Evolutionary conservation across 1,140 invertebrate genomes (phyloP), one percentile per base, ranked within the genome.

Genomic region (Eumaeus atala): DNA sequence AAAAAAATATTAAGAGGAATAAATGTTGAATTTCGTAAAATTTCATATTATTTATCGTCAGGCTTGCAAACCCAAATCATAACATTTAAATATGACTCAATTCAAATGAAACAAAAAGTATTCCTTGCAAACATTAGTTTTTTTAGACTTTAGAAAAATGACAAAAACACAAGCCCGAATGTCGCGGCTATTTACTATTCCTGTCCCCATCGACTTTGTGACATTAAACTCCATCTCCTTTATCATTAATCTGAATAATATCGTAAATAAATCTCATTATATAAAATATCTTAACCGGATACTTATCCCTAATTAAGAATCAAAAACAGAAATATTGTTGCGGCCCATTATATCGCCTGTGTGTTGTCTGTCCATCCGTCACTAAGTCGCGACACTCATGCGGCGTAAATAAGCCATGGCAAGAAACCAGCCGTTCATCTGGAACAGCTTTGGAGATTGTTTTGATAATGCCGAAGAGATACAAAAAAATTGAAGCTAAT

Each of bases 281-380:
- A 10, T n/a, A 50, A 50, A 50, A 50, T 6, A 6, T 28, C 21
- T 16, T 77, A 76, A 74, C 77, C 78, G 81, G 81, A 84, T 84
- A 84, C 73, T 79, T 84, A 77, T 81, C 67, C 75, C 77, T 76
- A 84, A 84, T 84, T 82, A 84, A 84, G 77, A 81, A 73, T 67
- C 67, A 67, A 67, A 74, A 75, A 74, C 74, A 77, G 59, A 65
- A 69, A 66, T 66, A 71, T 58, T 67, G 76, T 75, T 66, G 75
- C 73, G 79, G 59, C 6, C 71, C 73, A 81, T 81, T 80, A 71
- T 71, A 40, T 34, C 63, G 65, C 66, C 66, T 61, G 64, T 40
- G 36, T 40, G 63, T 49, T 66, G 67, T 76, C 68, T 64, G 66
- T 72, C 64, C 42, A 61, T 66, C 62, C 60, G 62, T 69, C 67